Base-by-base conservation (phyloP, 2,797 vertebrate genomes). In the Anas acuta region DNA sequence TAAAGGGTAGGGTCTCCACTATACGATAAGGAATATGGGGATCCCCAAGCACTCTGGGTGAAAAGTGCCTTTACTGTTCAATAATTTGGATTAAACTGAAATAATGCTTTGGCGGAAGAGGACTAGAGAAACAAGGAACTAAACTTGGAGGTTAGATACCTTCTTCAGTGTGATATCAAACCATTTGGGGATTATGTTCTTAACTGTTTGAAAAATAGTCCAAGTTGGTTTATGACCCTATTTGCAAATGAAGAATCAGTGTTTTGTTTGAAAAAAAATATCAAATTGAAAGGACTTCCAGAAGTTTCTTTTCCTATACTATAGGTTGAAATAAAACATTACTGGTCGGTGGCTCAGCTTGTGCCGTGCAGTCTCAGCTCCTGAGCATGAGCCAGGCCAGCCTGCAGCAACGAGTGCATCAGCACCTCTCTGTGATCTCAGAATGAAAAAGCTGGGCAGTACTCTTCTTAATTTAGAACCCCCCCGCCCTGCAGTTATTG, bases 351-450 rank as follows among this genome's bases (percentile, higher is more conserved):
- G 11, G 5, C 49, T 90, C 13, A 60, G 1, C 22, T 70, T 19
- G 37, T 33, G 23, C 10, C 23, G 13, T 43, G 69, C 17, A n/a
- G 19, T 28, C 35, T 60, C 6, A 5, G 32, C 45, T 87, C 64
- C 41, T 62, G 32, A 58, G 28, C 33, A 51, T 14, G 21, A n/a
- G 25, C 53, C 32, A 53, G 54, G 43, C 14, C 43, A 64, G 23
- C 49, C 19, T 45, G 65, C 25, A 3, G 33, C 26, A 26, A 33
- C 1, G 0, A 70, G 35, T 2, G 4, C 11, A 25, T 61, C 7
- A 3, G 25, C 65, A 53, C 79, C 56, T 6, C 47, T 80, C 13
- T 0, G 30, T 77, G 45, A 4, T 73, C 47, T 85, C 43, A 62
- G 45, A 80, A 67, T 4, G 3, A 71, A 47, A 67, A 60, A 13